Conservation (phyloP, 1,140 invertebrate genomes). For the Solenopsis fugax region DNA sequence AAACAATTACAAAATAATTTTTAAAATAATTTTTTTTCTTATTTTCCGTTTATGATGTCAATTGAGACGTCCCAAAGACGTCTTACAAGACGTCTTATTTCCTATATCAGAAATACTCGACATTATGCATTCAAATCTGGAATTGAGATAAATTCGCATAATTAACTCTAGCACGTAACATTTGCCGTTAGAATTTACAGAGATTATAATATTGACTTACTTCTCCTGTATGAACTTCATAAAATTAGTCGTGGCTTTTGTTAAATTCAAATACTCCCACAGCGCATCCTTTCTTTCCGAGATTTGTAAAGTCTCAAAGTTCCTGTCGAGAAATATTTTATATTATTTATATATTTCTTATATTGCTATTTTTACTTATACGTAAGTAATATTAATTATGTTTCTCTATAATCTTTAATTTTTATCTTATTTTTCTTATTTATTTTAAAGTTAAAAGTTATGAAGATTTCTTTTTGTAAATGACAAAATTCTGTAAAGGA, state of each 20-base stretch:
- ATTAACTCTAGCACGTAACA: conserved; percentile 16
- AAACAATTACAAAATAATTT: too few species aligned
- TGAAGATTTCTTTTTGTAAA: conserved; percentile 74
- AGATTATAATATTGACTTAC: not conserved
- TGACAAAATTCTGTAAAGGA: conserved; percentile 1
- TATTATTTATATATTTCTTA: conserved; percentile 34
- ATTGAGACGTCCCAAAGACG: too few species aligned
- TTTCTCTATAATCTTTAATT: not conserved
- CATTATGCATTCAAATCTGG: too few species aligned
- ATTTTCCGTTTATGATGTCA: too few species aligned
- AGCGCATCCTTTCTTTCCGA: too few species aligned
- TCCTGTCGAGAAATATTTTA: conserved; percentile 84
- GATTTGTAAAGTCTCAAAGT: conserved; percentile 94
- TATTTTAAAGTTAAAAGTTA: not conserved
- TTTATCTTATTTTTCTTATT: not conserved
- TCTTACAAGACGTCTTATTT: too few species aligned
- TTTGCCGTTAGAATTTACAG: not conserved
- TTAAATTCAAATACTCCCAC: too few species aligned
- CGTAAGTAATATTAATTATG: too few species aligned
- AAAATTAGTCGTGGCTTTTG: too few species aligned
- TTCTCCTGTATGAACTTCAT: too few species aligned
- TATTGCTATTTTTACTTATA: conserved; percentile 2
- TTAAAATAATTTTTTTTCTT: too few species aligned
- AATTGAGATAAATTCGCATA: conserved; percentile 46
- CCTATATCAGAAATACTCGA: too few species aligned